phyloP scores from a whole-genome alignment of 2,888 invertebrate genomes.

The Drosophila pseudotakahashii region DNA sequence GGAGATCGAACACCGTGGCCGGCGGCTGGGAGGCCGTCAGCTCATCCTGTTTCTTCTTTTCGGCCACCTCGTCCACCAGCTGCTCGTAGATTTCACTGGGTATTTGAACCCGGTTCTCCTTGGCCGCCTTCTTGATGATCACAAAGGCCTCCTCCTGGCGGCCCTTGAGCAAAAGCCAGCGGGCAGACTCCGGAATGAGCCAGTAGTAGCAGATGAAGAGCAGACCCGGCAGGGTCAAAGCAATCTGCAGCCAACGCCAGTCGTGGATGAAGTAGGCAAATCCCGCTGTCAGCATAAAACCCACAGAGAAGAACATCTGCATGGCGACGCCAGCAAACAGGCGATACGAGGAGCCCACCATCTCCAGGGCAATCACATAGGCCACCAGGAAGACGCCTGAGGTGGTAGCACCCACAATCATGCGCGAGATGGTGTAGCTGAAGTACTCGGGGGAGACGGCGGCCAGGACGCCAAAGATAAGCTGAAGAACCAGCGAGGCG shows the following conservation, averaged over 20 bases:
- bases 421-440: slow-evolving; percentile 88
- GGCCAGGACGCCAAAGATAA: slow-evolving; percentile 87
- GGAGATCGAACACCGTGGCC: slow-evolving; percentile 86
- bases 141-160: slow-evolving; percentile 87
- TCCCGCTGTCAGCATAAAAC: slow-evolving; percentile 88
- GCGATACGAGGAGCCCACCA: slow-evolving; percentile 89
- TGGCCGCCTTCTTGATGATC: slow-evolving; percentile 87
- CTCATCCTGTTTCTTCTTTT: slow-evolving; percentile 74
- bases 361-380: slow-evolving; percentile 91
- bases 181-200: slow-evolving; percentile 90
- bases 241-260: slow-evolving; percentile 89
- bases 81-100: slow-evolving; percentile 86
- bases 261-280: slow-evolving; percentile 89
- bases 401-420: slow-evolving; percentile 90
- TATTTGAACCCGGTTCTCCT: slow-evolving; percentile 87
- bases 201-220: slow-evolving; percentile 89
- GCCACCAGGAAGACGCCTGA: slow-evolving; percentile 91
- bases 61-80: slow-evolving; percentile 85
- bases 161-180: slow-evolving; percentile 89
- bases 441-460: slow-evolving; percentile 89
- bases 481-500: slow-evolving; percentile 88
- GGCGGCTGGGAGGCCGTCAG: slow-evolving; percentile 77
- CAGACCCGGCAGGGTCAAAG: slow-evolving; percentile 88
- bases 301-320: slow-evolving; percentile 90
- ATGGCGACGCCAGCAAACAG: slow-evolving; percentile 89